phyloP scores from a whole-genome alignment of 2,888 invertebrate species.

The Heliconius hortense region DNA sequence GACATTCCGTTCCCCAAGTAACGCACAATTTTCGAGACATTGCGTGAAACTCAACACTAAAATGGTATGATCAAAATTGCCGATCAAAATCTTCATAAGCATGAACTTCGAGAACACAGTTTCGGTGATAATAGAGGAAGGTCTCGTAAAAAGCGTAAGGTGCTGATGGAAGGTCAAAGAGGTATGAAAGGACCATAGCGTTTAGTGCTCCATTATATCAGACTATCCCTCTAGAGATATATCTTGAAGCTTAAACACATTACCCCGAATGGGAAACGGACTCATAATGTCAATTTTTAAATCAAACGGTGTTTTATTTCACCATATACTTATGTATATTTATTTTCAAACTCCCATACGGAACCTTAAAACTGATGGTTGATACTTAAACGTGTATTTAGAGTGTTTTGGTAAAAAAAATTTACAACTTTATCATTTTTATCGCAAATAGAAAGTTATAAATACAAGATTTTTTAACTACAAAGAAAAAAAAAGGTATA shows the following conservation, averaged over 20 bases:
- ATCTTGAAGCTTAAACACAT: background rate
- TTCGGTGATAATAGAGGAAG: no score
- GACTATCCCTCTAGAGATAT: background rate
- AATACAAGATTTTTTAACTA: background rate
- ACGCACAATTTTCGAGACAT: no score
- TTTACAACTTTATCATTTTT: slow-evolving; percentile 18
- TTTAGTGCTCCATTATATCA: background rate
- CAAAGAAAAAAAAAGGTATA: background rate
- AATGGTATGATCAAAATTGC: no score
- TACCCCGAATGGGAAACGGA: no score
- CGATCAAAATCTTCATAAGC: no score
- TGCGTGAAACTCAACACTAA: no score
- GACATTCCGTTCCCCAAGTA: background rate
- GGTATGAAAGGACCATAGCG: background rate
- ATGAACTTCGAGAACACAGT: no score
- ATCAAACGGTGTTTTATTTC: background rate
- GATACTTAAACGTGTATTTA: slow-evolving; percentile 8
- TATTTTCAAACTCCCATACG: background rate
- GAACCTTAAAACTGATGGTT: background rate
- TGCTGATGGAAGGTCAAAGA: no score
- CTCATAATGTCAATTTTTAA: background rate
- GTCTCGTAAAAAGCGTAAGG: no score
- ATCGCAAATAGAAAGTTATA: slow-evolving; percentile 13
- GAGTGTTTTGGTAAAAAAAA: background rate
- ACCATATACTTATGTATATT: background rate